Evolutionary conservation across 2,797 vertebrate genomes (phyloP).

Genomic region (Enteromius anoplus): DNA sequence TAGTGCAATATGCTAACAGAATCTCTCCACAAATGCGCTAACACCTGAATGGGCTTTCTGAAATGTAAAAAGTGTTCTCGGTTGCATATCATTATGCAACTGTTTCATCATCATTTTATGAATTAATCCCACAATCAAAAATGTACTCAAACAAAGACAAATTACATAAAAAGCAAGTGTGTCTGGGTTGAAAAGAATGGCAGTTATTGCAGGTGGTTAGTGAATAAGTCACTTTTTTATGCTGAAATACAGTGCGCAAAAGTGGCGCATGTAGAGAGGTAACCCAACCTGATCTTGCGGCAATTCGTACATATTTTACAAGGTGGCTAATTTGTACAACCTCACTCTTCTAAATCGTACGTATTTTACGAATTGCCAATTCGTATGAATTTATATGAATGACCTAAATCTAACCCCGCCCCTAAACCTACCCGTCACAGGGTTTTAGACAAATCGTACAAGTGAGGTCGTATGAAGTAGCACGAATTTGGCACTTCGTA

Average conservation of each 20-base stretch:
- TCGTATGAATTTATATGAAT: too few species aligned
- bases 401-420: too few species aligned
- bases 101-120: background rate
- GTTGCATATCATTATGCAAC: background rate
- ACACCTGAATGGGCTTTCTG: background rate
- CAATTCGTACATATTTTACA: too few species aligned
- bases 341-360: too few species aligned
- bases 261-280: background rate
- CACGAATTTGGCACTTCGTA: too few species aligned
- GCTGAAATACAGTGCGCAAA: background rate
- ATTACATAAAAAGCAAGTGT: background rate
- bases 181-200: background rate
- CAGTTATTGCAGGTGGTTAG: background rate
- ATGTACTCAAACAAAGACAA: background rate
- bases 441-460: too few species aligned
- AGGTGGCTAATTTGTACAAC: too few species aligned
- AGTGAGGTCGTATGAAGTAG: too few species aligned
- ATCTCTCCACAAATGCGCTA: background rate
- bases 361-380: too few species aligned
- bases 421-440: too few species aligned
- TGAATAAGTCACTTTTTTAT: slow-evolving; percentile 2
- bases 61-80: background rate
- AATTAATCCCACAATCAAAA: background rate
- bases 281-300: background rate
- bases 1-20: background rate